Conservation (phyloP, 2,797 vertebrate species). For the Furcifer pardalis region DNA sequence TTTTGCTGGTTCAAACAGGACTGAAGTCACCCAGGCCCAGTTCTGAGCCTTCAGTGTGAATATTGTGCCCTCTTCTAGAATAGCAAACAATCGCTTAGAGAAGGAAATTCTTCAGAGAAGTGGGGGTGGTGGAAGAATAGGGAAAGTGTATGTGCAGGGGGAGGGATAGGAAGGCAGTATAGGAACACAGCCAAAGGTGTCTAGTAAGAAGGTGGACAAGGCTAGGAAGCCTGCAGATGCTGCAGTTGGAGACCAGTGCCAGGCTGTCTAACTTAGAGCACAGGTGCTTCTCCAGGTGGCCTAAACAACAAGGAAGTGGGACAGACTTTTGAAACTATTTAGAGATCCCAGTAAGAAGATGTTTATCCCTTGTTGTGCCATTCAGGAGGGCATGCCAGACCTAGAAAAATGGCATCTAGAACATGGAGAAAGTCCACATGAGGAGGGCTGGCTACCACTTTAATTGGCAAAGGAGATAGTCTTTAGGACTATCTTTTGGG, state of each 20-base stretch:
- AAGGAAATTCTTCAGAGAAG: constrained; percentile 31
- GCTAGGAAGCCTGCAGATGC: not conserved
- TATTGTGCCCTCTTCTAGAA: not conserved
- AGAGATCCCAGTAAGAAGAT: not conserved
- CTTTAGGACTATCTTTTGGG: too few species aligned
- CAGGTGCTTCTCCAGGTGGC: too few species aligned
- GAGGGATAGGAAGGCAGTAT: not conserved
- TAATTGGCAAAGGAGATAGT: too few species aligned
- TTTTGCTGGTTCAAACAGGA: not conserved
- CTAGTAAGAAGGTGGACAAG: not conserved
- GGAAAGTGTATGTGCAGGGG: not conserved
- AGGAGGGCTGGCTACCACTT: not conserved
- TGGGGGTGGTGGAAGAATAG: not conserved
- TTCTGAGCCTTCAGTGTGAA: not conserved
- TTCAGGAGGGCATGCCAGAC: too few species aligned
- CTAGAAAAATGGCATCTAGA: not conserved
- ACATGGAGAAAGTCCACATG: not conserved
- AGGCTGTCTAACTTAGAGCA: not conserved
- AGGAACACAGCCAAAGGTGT: not conserved
- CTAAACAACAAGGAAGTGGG: rapidly evolving
- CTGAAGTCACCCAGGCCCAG: rapidly evolving
- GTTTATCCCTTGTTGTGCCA: rapidly evolving
- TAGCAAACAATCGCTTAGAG: not conserved
- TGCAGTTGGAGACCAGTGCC: too few species aligned
- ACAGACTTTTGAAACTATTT: too few species aligned